Evolutionary conservation across 1,140 invertebrate species (phyloP).

Genomic region (Metopolophium dirhodum): DNA sequence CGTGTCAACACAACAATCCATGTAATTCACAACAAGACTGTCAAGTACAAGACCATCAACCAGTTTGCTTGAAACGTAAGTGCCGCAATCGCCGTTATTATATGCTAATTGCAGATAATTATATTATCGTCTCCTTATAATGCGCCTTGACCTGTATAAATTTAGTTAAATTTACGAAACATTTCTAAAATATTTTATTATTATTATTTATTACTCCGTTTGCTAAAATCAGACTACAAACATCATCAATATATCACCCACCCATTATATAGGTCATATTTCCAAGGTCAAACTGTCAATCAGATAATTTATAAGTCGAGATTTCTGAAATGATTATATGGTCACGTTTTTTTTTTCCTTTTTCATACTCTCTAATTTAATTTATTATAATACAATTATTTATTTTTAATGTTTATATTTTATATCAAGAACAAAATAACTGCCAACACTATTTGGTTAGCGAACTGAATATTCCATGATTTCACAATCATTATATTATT

Average conservation of each 20-base stretch:
- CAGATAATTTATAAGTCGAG: background rate
- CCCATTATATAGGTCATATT: slow-evolving; percentile 6
- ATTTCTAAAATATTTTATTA: background rate
- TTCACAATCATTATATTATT: slow-evolving; percentile 51
- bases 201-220: background rate
- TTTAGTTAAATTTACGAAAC: background rate
- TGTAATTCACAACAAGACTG: slow-evolving; percentile 74
- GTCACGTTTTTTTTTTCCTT: background rate
- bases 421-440: background rate
- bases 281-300: background rate
- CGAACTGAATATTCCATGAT: background rate
- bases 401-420: background rate
- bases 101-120: slow-evolving; percentile 3
- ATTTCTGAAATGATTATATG: background rate
- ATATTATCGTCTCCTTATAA: background rate
- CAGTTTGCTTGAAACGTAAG: slow-evolving; percentile 78
- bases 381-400: background rate
- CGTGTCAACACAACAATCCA: slow-evolving; percentile 73
- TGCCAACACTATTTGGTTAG: slow-evolving; percentile 32
- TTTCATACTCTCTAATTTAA: background rate
- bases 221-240: background rate
- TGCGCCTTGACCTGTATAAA: background rate
- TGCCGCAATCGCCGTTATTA: background rate
- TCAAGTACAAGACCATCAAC: slow-evolving; percentile 77
- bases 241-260: background rate